Evolutionary conservation across 2,797 vertebrate genomes (phyloP).

Genomic region (Astyanax mexicanus): DNA sequence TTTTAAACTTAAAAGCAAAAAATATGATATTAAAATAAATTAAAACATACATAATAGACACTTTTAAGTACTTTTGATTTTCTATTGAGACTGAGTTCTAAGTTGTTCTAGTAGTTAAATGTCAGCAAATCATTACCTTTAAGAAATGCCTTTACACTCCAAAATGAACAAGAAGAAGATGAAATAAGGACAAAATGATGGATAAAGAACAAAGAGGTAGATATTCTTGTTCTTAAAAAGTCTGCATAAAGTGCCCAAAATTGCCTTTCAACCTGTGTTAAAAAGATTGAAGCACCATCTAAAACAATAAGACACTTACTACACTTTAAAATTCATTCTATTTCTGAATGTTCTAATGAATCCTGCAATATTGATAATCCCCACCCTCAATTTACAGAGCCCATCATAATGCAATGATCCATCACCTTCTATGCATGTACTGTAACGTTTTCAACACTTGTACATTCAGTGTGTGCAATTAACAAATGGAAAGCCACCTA

Average conservation of each 20-base stretch:
- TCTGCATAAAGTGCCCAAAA: slow-evolving; percentile 56
- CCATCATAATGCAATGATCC: slow-evolving; percentile 5
- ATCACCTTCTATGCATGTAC: not conserved
- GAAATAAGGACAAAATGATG: slow-evolving; percentile 30
- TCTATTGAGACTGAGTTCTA: too few relatives aligned
- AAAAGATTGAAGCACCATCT: slow-evolving; percentile 54
- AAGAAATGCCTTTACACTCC: not conserved
- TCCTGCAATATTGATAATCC: slow-evolving; percentile 36
- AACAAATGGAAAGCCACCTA: slow-evolving; percentile 51
- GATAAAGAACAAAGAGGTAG: slow-evolving; percentile 61
- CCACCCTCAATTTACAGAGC: not conserved
- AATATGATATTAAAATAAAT: too few relatives aligned
- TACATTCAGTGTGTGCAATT: slow-evolving; percentile 42
- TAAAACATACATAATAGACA: too few relatives aligned
- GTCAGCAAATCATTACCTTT: not conserved
- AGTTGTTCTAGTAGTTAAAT: not conserved
- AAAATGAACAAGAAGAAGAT: slow-evolving; percentile 8
- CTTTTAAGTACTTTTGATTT: not conserved
- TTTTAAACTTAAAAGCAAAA: not conserved
- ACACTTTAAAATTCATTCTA: slow-evolving; percentile 34
- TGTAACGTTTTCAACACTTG: too few relatives aligned
- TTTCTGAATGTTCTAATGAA: slow-evolving; percentile 43
- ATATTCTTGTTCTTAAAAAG: slow-evolving; percentile 54
- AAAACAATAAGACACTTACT: slow-evolving; percentile 51
- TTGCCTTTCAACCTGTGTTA: slow-evolving; percentile 62